These are phyloP conservation scores for Emmelina monodactyla DNA, from an alignment of 2,888 invertebrate species.

Conservation along the genomic window DNA sequence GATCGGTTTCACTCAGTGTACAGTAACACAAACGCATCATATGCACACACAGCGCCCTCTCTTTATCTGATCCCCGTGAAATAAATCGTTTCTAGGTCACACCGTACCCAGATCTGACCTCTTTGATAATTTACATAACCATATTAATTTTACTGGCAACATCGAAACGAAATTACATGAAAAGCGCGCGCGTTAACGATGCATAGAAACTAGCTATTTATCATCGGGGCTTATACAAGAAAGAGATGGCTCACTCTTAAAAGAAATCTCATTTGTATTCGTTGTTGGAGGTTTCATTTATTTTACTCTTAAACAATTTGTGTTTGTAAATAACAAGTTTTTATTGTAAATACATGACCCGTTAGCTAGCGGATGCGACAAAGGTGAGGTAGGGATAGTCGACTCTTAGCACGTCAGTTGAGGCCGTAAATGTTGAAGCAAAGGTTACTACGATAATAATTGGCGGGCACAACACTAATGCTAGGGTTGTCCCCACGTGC, in stretches of 20 bases:
- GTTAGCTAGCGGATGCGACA: constrained; percentile 44
- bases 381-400: constrained; percentile 34
- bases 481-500: background rate
- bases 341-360: constrained; percentile 33
- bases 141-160: constrained; percentile 60
- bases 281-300: constrained; percentile 42
- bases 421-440: background rate
- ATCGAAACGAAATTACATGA: constrained; percentile 53
- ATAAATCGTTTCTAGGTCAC: constrained; percentile 37
- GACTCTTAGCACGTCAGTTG: constrained; percentile 26
- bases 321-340: constrained; percentile 50
- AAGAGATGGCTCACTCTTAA: constrained; percentile 51
- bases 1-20: constrained; percentile 29
- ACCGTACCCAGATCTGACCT: constrained; percentile 38
- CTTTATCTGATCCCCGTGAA: constrained; percentile 45
- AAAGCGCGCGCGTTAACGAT: constrained; percentile 48
- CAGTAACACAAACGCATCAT: constrained; percentile 32
- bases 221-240: constrained; percentile 47
- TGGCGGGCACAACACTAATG: background rate
- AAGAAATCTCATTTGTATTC: constrained; percentile 57
- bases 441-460: constrained; percentile 1
- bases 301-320: constrained; percentile 49
- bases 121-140: constrained; percentile 51
- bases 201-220: constrained; percentile 50
- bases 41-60: constrained; percentile 29